Evolutionary conservation across 2,113 vertebrate genomes (phyloP), one percentile per base, ranked within the genome.

Genomic region (Planiliza haematocheilus): DNA sequence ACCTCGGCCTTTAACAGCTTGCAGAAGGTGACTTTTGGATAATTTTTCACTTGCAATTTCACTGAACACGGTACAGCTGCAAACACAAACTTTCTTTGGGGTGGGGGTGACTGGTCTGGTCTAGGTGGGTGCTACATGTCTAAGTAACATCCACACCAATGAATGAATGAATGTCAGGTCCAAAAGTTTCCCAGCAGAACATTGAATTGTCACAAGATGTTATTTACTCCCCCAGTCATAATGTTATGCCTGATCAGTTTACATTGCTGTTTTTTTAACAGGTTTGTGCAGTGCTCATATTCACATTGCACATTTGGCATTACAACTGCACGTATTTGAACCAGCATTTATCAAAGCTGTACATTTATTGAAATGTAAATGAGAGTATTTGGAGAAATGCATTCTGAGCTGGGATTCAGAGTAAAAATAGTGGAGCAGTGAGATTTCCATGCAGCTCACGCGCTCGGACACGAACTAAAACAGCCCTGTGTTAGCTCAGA

Each of bases 391-490:
- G 38, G 14, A 17, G 12, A 58, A 52, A 77, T 18, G 46, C 38
- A 65, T 68, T 45, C 50, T 12, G 36, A 42, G 3, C 3, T 37
- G 52, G 24, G 46, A 60, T 50, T 38, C 37, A 37, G 48, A 9
- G 38, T 36, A 17, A 30, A 70, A 21, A 24, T 14, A 38, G 10
- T 7, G n/a, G 14, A 63, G 49, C 24, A 12, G 30, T 7, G 46
- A 24, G 8, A 52, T 82, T 82, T 57, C 69, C 39, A 86, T 84
- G 72, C 79, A 61, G 72, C 71, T 86, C 86, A 80, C 52, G 41
- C 38, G 51, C 60, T 18, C 14, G 41, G 41, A 63, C 63, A 37
- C 43, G 39, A 74, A 73, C 60, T 63, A 52, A 58, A 66, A 77
- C 48, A 30, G 58, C 65, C 61, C 70, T 53, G 51, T 74, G 72